Evolutionary conservation across 2,113 vertebrate genomes (phyloP), one percentile per base, ranked within the genome.

Genomic region (Oryzias celebensis): DNA sequence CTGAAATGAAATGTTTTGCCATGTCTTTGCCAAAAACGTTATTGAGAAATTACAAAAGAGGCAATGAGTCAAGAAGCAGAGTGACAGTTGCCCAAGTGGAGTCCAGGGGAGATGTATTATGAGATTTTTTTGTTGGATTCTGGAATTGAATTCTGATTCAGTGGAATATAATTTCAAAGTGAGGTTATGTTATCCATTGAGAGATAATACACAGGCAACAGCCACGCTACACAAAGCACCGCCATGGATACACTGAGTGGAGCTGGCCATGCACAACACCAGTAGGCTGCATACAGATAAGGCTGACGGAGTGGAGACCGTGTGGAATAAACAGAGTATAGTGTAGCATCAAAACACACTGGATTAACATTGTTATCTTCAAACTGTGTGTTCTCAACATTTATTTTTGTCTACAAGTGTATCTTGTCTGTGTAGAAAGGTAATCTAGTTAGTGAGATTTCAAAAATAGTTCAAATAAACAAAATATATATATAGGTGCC

Each of bases 121-220:
- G 82, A 86, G 87, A 85, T 82, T 87, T 89, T 86, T 82, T 68
- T 76, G 73, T 71, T 67, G 68, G 86, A 86, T 84, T 88, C 81
- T 73, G 60, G 78, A 88, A 88, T 88, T 87, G 75, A 89, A 88
- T 89, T 86, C 85, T 77, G 85, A 89, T 86, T 88, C 80, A 87
- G 79, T 72, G 64, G 82, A 87, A 86, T 87, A 73, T 82, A 78
- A 83, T 85, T 88, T 85, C 77, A 83, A 83, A 80, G 84, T 67
- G 62, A 87, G 83, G 82, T 81, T 82, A 77, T 75, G 68, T 75
- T 73, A 58, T 83, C 72, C 71, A 69, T 59, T 86, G 83, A 85
- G 83, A 77, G 70, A 85, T 87, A 83, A 85, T 75, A 83, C 81
- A 84, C 81, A 75, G 67, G 66, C 68, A 67, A 81, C 82, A 89